A percentile compares a stretch with the other conserved stretches of the same genome.
Evolutionary conservation across 2,113 vertebrate species (phyloP).

Genomic region (Oxyura jamaicensis): DNA sequence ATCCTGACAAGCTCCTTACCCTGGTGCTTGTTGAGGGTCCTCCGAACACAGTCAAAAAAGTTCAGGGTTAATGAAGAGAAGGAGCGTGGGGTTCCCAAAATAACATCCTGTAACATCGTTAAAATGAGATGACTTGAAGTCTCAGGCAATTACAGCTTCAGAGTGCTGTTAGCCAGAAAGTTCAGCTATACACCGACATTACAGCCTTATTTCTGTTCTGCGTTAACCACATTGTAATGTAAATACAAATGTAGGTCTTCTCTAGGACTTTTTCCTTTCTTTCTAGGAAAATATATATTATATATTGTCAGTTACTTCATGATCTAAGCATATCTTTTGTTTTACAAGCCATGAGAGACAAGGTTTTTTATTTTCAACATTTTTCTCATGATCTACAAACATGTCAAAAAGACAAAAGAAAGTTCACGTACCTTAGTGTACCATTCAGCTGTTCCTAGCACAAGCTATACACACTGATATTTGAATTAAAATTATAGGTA

Average conservation of each 20-base stretch:
- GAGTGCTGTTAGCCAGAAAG: not conserved
- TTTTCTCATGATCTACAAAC: not conserved
- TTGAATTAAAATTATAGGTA: not conserved
- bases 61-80: not conserved
- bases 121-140: not conserved
- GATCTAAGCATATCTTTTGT: not conserved
- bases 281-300: not conserved
- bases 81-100: not conserved
- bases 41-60: not conserved
- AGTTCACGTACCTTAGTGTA: rapidly evolving
- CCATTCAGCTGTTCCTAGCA: not conserved
- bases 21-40: not conserved
- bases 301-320: not conserved
- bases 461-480: not conserved
- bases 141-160: not conserved
- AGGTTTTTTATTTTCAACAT: not conserved
- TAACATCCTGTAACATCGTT: not conserved
- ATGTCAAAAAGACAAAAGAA: not conserved
- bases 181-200: not conserved
- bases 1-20: rapidly evolving
- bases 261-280: not conserved
- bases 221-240: not conserved
- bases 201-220: not conserved
- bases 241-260: not conserved
- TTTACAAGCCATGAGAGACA: not conserved